These are phyloP conservation scores for Pangasius macronema DNA, from an alignment of 2,797 vertebrate genomes.

Conservation along the genomic window DNA sequence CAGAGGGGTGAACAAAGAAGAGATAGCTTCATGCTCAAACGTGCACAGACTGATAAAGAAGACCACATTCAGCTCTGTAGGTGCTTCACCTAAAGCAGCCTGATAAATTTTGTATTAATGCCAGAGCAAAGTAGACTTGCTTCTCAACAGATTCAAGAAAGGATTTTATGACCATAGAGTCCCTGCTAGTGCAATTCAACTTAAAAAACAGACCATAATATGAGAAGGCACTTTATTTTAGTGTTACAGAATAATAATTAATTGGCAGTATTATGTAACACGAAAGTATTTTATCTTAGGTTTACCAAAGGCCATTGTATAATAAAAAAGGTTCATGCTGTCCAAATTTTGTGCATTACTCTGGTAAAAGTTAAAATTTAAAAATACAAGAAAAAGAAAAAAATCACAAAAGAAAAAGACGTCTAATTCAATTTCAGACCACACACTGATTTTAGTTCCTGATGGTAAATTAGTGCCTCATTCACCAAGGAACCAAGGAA, in stretches of 20 bases:
- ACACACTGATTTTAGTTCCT: neutral
- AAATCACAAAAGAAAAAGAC: neutral
- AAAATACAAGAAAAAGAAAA: neutral
- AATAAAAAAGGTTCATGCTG: neutral
- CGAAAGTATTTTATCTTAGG: neutral
- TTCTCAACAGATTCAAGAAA: constrained; percentile 41
- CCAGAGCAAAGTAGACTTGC: constrained; percentile 71
- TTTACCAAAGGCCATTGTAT: neutral
- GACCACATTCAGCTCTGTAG: constrained; percentile 68
- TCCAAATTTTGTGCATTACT: neutral
- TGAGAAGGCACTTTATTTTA: neutral
- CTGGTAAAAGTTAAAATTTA: neutral
- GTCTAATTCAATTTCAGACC: neutral
- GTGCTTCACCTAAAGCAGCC: constrained; percentile 71
- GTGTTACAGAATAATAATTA: neutral
- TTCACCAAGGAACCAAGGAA: neutral
- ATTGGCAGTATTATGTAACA: constrained; percentile 5
- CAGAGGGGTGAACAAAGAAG: constrained; percentile 59
- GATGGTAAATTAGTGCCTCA: neutral
- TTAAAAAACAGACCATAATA: neutral
- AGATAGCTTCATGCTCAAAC: constrained; percentile 74
- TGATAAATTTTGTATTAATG: constrained; percentile 78
- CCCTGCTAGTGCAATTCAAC: constrained; percentile 35
- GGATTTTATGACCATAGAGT: neutral
- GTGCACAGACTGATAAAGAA: constrained; percentile 74